phyloP scores from a whole-genome alignment of 1,140 invertebrate genomes.

The Ridgeia piscesae region DNA sequence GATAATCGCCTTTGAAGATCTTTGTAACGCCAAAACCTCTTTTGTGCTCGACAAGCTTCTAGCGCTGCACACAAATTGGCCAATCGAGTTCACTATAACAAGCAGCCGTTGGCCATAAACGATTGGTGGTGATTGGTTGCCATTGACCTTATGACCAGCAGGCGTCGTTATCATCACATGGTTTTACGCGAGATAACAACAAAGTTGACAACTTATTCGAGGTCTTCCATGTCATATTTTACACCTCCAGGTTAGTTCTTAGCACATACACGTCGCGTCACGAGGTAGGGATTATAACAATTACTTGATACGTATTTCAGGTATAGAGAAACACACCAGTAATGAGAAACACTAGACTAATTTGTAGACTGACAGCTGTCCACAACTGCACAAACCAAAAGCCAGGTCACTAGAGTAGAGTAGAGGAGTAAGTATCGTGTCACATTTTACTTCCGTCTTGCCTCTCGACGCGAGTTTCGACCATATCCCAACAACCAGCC shows the following conservation, averaged over 20 bases:
- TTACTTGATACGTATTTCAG: neutral
- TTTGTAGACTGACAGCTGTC: neutral
- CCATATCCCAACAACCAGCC: too few species aligned
- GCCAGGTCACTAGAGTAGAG: too few species aligned
- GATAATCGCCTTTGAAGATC: neutral
- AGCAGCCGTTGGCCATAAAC: neutral
- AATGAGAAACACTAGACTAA: neutral
- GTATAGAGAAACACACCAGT: neutral
- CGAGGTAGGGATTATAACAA: neutral
- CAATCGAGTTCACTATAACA: neutral
- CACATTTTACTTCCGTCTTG: neutral
- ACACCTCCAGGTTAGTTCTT: neutral
- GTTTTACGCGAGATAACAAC: neutral
- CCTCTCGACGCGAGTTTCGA: neutral
- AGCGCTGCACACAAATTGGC: neutral
- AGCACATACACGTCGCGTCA: neutral
- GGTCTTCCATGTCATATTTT: neutral
- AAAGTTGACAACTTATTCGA: slow-evolving; percentile 1
- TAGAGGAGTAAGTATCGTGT: neutral
- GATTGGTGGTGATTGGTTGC: neutral
- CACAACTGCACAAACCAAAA: too few species aligned
- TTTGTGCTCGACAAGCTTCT: slow-evolving; percentile 4
- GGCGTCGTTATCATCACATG: slow-evolving; percentile 3
- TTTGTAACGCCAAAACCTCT: neutral
- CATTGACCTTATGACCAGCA: slow-evolving; percentile 4